Evolutionary conservation across 2,797 vertebrate species (phyloP).

Genomic region (Columba guinea): DNA sequence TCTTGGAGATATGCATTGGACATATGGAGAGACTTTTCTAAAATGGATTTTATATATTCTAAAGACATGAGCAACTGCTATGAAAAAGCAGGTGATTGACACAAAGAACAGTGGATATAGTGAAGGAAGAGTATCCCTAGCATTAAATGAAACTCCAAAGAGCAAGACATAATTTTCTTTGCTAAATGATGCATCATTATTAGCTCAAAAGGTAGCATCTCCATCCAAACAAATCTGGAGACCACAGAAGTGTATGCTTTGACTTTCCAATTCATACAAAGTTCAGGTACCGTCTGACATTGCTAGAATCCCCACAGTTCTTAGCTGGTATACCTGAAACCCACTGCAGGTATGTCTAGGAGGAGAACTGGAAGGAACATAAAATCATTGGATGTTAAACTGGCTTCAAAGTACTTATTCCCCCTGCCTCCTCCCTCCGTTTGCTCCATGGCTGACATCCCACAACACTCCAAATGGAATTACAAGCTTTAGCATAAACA

Average conservation of each 20-base stretch:
- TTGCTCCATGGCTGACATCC: not conserved
- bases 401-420: not conserved
- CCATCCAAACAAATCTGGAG: not conserved
- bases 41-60: not conserved
- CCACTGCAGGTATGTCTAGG: not conserved
- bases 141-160: conserved; percentile 18
- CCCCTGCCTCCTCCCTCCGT: not conserved
- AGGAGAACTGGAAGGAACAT: not conserved
- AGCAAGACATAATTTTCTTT: not conserved
- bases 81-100: not conserved
- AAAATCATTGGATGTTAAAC: not conserved
- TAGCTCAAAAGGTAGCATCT: not conserved
- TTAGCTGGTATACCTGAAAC: not conserved
- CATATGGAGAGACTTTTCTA: not conserved
- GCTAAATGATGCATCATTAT: not conserved
- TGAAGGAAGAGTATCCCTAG: not conserved
- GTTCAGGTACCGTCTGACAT: not conserved
- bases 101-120: not conserved
- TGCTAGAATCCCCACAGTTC: not conserved
- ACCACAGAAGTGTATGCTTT: not conserved
- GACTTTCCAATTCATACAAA: not conserved
- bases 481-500: not conserved
- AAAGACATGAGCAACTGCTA: conserved; percentile 9
- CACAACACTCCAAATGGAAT: not conserved
- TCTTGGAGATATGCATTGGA: not conserved